These are phyloP conservation scores for Aphidoletes aphidimyza DNA, from an alignment of 2,888 invertebrate genomes.

Conservation along the genomic window DNA sequence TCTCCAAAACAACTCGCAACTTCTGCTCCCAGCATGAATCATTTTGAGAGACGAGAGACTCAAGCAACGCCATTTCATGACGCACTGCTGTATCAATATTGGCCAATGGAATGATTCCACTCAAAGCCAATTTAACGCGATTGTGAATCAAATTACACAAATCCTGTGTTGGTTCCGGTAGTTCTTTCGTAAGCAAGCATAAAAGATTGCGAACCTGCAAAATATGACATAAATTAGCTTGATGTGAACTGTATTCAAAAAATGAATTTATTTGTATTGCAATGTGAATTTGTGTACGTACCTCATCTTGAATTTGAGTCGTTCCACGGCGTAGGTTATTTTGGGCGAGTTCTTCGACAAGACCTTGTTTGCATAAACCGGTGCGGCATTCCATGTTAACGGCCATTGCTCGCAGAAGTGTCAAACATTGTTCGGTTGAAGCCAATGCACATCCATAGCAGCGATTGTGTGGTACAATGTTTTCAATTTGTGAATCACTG, in stretches of 20 bases:
- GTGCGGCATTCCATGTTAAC: constrained; percentile 80
- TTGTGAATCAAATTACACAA: constrained; percentile 85
- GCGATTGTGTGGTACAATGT: constrained; percentile 68
- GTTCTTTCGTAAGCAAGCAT: constrained; percentile 89
- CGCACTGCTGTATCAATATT: constrained; percentile 82
- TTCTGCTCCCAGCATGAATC: constrained; percentile 96
- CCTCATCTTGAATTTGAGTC: constrained; percentile 87
- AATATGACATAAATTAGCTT: not conserved
- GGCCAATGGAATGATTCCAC: constrained; percentile 79
- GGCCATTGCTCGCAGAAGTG: constrained; percentile 88
- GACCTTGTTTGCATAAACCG: constrained; percentile 82
- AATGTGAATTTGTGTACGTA: too few relatives aligned
- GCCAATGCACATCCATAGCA: constrained; percentile 91
- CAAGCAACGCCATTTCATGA: constrained; percentile 88
- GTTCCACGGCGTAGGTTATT: constrained; percentile 90
- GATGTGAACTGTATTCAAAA: too few relatives aligned
- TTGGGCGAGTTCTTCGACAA: constrained; percentile 89
- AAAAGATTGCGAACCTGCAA: constrained; percentile 75
- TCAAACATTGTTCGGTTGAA: constrained; percentile 93
- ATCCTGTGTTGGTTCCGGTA: constrained; percentile 82
- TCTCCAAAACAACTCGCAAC: constrained; percentile 84
- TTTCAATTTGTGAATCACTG: not conserved
- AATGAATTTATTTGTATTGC: too few relatives aligned
- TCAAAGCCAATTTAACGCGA: constrained; percentile 82
- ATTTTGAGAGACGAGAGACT: constrained; percentile 88